Evolutionary conservation across 1,140 invertebrate species (phyloP).

Genomic region (Macrosteles quadrilineatus): DNA sequence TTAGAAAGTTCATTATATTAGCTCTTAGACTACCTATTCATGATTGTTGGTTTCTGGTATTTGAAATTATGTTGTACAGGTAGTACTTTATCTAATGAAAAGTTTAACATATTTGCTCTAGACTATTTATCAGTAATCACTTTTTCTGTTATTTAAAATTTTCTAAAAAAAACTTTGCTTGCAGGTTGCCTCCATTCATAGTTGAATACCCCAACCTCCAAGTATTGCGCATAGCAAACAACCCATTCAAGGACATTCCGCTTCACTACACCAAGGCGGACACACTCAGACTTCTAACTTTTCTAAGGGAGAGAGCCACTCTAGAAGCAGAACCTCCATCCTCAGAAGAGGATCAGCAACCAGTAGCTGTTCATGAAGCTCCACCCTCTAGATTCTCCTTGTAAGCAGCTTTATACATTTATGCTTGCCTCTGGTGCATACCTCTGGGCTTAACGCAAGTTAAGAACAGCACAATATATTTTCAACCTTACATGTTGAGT

Average conservation of each 20-base stretch:
- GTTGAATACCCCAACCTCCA: conserved; percentile 1
- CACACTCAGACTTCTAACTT: not conserved
- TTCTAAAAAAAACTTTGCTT: no score
- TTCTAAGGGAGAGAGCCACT: not conserved
- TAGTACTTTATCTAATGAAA: no score
- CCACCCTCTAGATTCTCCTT: not conserved
- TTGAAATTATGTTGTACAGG: no score
- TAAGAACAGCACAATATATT: no score
- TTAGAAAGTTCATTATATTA: not conserved
- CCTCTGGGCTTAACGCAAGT: no score
- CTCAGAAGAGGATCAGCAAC: not conserved
- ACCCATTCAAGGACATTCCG: not conserved
- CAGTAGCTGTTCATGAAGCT: not conserved
- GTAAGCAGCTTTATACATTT: not conserved
- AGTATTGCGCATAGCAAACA: not conserved
- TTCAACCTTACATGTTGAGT: no score
- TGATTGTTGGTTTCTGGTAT: no score
- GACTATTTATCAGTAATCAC: no score
- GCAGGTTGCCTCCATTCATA: conserved; percentile 5
- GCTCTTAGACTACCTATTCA: no score
- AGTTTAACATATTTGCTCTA: no score
- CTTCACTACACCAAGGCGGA: conserved; percentile 4
- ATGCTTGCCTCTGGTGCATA: no score
- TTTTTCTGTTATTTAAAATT: no score
- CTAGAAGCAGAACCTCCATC: not conserved